Conservation (phyloP, 2,888 invertebrate species). For the Agriopis leucophaearia region DNA sequence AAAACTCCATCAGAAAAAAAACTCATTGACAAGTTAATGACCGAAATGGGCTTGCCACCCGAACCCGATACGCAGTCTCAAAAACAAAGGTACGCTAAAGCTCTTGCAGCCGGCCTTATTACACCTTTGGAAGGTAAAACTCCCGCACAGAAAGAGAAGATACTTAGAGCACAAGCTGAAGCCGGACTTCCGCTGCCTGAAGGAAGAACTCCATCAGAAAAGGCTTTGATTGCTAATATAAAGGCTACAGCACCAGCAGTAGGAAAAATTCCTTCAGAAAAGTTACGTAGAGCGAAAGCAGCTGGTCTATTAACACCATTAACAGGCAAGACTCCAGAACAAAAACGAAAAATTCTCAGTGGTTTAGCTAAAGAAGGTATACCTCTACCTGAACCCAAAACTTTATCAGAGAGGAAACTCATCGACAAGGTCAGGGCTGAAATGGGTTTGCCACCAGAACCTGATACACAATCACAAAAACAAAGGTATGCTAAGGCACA, state of each 20-base stretch:
- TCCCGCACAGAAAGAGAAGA: background rate
- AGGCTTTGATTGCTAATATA: conserved; percentile 27
- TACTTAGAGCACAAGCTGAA: background rate
- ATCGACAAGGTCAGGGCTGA: too few relatives aligned
- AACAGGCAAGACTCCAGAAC: too few relatives aligned
- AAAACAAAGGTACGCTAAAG: background rate
- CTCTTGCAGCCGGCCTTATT: background rate
- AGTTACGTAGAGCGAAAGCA: too few relatives aligned
- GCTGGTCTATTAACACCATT: too few relatives aligned
- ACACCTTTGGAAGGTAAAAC: background rate
- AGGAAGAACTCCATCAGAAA: conserved; percentile 40
- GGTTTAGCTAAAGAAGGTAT: too few relatives aligned
- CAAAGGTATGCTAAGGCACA: too few relatives aligned
- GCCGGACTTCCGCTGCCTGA: background rate
- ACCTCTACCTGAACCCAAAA: too few relatives aligned
- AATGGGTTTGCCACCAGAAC: too few relatives aligned
- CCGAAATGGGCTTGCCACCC: background rate
- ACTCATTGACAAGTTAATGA: background rate
- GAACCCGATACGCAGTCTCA: background rate
- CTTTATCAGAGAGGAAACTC: too few relatives aligned
- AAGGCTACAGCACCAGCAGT: background rate
- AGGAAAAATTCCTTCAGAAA: too few relatives aligned
- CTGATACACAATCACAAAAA: too few relatives aligned
- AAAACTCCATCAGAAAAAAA: conserved; percentile 13
- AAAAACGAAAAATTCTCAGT: too few relatives aligned